Evolutionary conservation across 2,888 invertebrate species (phyloP).

Genomic region (Atrina japonica): DNA sequence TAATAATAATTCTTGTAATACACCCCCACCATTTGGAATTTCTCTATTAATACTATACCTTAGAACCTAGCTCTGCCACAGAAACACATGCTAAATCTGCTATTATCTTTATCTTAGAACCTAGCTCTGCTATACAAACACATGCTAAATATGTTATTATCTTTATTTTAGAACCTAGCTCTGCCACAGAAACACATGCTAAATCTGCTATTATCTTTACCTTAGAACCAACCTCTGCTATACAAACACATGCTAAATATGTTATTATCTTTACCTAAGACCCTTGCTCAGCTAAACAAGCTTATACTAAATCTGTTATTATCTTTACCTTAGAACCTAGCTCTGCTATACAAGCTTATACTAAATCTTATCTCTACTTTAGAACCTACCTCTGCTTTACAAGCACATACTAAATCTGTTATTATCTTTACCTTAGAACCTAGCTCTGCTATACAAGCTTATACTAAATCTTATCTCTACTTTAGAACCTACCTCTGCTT

Average conservation of each 20-base stretch:
- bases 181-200: conserved; percentile 84
- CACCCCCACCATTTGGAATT: no score
- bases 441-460: conserved; percentile 83
- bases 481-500: conserved; percentile 82
- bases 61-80: conserved; percentile 83
- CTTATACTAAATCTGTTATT: conserved; percentile 83
- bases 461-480: conserved; percentile 84
- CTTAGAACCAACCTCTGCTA: conserved; percentile 83
- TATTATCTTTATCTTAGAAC: conserved; percentile 83
- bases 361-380: no score
- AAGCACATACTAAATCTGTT: no score
- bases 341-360: conserved; percentile 84
- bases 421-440: conserved; percentile 83
- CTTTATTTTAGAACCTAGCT: conserved; percentile 82
- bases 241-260: conserved; percentile 83
- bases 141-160: conserved; percentile 83
- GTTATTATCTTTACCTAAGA: no score
- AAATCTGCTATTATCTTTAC: conserved; percentile 81
- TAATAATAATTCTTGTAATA: no score
- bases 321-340: conserved; percentile 82
- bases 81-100: conserved; percentile 83
- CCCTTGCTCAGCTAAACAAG: conserved; percentile 83
- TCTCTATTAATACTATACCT: no score
- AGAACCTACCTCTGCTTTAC: no score
- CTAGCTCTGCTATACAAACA: conserved; percentile 82